Conservation (phyloP, 2,797 vertebrate genomes). For the Momotus momota region DNA sequence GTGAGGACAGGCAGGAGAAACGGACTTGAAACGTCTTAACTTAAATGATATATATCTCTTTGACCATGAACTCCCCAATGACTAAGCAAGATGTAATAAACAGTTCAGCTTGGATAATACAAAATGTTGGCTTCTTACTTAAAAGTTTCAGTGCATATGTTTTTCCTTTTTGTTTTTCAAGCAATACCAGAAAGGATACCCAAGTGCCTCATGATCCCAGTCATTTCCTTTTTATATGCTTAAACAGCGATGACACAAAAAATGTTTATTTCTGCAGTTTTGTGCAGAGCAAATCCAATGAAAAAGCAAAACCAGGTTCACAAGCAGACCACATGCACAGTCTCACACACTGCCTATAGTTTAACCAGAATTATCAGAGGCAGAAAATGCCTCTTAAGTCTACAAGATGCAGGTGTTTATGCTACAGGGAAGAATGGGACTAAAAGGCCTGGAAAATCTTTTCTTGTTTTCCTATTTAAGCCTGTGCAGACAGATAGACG, state of each 20-base stretch:
- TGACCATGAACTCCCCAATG: neutral
- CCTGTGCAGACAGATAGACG: neutral
- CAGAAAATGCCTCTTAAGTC: neutral
- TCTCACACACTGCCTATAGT: neutral
- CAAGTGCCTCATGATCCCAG: neutral
- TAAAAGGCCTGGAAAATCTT: neutral
- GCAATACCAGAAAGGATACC: neutral
- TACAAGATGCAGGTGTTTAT: neutral
- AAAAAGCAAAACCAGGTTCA: neutral
- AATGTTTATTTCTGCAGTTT: neutral
- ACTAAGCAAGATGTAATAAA: neutral
- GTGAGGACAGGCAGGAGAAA: neutral
- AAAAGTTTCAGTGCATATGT: neutral
- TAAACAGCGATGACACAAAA: rapidly evolving
- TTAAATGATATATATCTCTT: neutral
- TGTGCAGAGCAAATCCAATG: neutral
- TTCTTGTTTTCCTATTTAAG: neutral
- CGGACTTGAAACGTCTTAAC: neutral
- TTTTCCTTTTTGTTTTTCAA: neutral
- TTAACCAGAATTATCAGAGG: neutral
- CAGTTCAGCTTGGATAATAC: rapidly evolving
- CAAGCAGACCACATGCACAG: neutral
- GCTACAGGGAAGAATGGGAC: neutral
- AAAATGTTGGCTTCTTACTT: neutral
- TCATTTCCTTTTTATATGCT: neutral